These are phyloP conservation scores for Fringilla coelebs DNA, from an alignment of 2,797 vertebrate genomes.

Conservation along the genomic window DNA sequence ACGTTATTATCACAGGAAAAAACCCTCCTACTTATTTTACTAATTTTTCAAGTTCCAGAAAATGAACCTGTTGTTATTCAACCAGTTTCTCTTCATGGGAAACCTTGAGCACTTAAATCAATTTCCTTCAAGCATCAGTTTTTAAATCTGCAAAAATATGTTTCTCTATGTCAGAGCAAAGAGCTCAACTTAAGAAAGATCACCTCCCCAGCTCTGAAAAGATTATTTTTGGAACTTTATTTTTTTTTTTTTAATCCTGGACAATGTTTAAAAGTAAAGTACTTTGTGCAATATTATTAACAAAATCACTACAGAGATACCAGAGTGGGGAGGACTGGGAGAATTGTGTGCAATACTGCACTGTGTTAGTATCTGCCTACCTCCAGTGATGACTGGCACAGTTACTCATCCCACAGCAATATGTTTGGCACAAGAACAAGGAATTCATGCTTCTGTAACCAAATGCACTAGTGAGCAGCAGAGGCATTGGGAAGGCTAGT, in stretches of 20 bases:
- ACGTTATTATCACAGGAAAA: neutral
- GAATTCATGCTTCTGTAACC: neutral
- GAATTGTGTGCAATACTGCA: accelerated
- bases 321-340: neutral
- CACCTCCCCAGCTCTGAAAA: neutral
- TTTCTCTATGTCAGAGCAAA: neutral
- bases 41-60: neutral
- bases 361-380: neutral
- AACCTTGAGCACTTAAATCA: neutral
- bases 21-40: neutral
- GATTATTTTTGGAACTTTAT: neutral
- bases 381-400: neutral
- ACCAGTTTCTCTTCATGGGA: neutral
- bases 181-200: neutral
- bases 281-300: neutral
- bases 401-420: neutral
- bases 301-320: neutral
- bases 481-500: neutral
- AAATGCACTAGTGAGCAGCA: neutral
- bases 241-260: neutral
- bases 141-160: neutral
- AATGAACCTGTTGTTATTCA: neutral
- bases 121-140: neutral
- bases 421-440: neutral
- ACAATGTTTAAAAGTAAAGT: neutral